phyloP scores from a whole-genome alignment of 2,113 vertebrate species.

The Larimichthys polyactis region DNA sequence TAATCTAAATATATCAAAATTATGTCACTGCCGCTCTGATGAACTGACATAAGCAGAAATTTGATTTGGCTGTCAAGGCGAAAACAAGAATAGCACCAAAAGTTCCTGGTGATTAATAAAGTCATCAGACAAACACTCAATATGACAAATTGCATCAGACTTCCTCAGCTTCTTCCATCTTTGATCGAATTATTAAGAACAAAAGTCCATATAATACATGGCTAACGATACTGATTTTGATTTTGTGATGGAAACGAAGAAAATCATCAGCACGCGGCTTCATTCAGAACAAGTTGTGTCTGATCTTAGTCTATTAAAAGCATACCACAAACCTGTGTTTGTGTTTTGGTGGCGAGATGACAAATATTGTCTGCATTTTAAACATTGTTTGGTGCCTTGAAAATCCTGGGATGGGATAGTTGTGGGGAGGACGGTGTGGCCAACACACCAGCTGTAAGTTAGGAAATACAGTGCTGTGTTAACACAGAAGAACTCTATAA shows the following conservation, averaged over 20 bases:
- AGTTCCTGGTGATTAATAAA: background rate
- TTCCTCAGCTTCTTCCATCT: background rate
- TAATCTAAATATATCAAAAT: background rate
- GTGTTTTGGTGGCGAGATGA: background rate
- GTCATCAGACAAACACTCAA: fast-evolving
- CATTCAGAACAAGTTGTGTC: background rate
- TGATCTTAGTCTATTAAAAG: background rate
- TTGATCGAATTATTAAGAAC: too few relatives aligned
- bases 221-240: too few relatives aligned
- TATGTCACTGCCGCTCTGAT: background rate
- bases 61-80: background rate
- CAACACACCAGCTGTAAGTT: background rate
- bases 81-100: constrained; percentile 18
- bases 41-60: background rate
- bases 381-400: background rate
- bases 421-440: constrained; percentile 29
- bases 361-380: background rate
- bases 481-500: background rate
- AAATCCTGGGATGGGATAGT: too few relatives aligned
- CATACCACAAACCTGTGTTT: background rate
- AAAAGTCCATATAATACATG: background rate
- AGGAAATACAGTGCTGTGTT: background rate
- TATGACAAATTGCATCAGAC: background rate
- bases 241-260: background rate
- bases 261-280: background rate